Evolutionary conservation across 1,140 invertebrate genomes (phyloP).

Genomic region (Drosophila novamexicana): DNA sequence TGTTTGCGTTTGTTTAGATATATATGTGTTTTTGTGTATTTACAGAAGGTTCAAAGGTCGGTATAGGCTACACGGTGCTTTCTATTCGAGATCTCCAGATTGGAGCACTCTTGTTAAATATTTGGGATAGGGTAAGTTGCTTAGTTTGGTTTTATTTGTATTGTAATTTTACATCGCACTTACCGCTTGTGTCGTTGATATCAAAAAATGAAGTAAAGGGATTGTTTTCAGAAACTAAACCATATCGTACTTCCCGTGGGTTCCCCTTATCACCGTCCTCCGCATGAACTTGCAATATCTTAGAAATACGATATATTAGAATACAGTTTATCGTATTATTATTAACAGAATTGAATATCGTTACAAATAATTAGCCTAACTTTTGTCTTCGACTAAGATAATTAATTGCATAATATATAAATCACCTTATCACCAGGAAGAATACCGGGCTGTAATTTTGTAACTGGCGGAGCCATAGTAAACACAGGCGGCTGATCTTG

Average conservation of each 20-base stretch:
- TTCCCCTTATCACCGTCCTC: slow-evolving; percentile 95
- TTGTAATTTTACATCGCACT: slow-evolving; percentile 39
- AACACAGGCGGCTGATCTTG: slow-evolving; percentile 95
- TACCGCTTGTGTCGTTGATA: slow-evolving; percentile 92
- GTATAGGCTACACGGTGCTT: too few species aligned
- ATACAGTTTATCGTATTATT: too few species aligned
- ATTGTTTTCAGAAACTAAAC: slow-evolving; percentile 92
- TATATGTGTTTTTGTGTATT: too few species aligned
- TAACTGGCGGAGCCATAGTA: slow-evolving; percentile 91
- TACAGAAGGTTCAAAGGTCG: too few species aligned
- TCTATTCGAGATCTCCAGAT: too few species aligned
- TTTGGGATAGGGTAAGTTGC: background rate
- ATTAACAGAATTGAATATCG: too few species aligned
- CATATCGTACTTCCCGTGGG: slow-evolving; percentile 92
- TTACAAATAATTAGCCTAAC: too few species aligned
- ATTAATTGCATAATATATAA: background rate
- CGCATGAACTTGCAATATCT: slow-evolving; percentile 92
- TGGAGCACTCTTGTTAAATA: too few species aligned
- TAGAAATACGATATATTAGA: slow-evolving; percentile 19
- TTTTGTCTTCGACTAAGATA: too few species aligned
- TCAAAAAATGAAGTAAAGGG: slow-evolving; percentile 93
- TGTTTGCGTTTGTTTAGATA: too few species aligned
- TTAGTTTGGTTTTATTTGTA: too few species aligned
- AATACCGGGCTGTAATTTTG: slow-evolving; percentile 88
- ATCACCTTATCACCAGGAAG: slow-evolving; percentile 87